Base-by-base conservation (phyloP, 1,140 invertebrate genomes). In the Antheraea pernyi region DNA sequence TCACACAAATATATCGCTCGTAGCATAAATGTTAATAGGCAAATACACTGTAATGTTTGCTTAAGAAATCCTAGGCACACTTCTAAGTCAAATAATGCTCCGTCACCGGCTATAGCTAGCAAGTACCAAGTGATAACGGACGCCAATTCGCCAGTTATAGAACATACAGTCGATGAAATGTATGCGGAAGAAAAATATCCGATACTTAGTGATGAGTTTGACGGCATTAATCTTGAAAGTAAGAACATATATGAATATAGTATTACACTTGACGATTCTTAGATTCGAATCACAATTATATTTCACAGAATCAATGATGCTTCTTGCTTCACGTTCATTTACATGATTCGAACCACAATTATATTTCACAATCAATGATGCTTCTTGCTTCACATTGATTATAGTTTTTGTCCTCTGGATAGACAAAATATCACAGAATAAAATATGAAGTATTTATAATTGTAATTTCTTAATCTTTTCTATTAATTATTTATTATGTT, bases 91-190 rank as follows among this genome's bases (percentile, higher is more conserved):
- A 92, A 92, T 79, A 82, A 62, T 65, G 42, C 67, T 67, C 72
- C 77, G 39, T 83, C 85, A 65, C 82, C 85, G 63, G 84, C 87
- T 48, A 81, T 94, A 66, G 74, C 83, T 53, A 76, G 74, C 53
- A 95, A 94, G 79, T 95, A 94, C 79, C 93, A 94, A 85, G 74
- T 94, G 53, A 95, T 95, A 80, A 90, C 93, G 0, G 95, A 96
- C 78, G 89, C 93, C 68, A 95, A 96, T 81, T 86, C 95, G 11
- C 73, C 89, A 0, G 80, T 95, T 65, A 95, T 96, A 71, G 94
- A 95, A 74, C 95, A 97, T 80, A 94, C 95, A 4, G 93, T 92
- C 59, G 95, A 96, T 78, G 95, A 95, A 81, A 89, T 90, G 59
- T 68, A 92, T n/a, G 83, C 84, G 36, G 78, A 93, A 7, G 83